Evolutionary conservation across 2,113 vertebrate genomes (phyloP).

Genomic region (Empidonax traillii): DNA sequence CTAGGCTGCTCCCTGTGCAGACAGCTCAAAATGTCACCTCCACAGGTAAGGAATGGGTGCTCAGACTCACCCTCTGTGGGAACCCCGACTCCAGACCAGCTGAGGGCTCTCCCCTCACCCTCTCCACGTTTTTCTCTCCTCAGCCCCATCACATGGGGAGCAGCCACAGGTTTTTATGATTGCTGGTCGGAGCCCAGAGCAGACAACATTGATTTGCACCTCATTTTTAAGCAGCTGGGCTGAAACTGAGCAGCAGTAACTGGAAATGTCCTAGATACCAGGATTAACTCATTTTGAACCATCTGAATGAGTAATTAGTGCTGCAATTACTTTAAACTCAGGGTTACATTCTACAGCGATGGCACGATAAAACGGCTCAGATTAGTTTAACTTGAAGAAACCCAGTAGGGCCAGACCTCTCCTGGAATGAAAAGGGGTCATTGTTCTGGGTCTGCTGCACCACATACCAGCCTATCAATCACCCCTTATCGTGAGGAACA

Average conservation of each 20-base stretch:
- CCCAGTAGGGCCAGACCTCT: neutral
- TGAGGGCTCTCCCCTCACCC: neutral
- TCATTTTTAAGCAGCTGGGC: neutral
- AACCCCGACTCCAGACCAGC: neutral
- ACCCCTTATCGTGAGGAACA: conserved; percentile 15
- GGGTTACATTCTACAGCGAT: conserved; percentile 27
- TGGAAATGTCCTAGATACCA: neutral
- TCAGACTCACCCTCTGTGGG: neutral
- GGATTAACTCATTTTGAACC: conserved; percentile 44
- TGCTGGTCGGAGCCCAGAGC: neutral
- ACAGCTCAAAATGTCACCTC: neutral
- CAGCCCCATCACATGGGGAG: neutral
- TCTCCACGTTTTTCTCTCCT: neutral
- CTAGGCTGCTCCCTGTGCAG: neutral
- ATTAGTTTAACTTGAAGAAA: conserved; percentile 49
- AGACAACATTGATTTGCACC: neutral
- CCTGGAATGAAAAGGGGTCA: conserved; percentile 29
- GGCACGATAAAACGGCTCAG: conserved; percentile 30
- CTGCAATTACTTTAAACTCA: conserved; percentile 55
- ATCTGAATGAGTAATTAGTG: conserved; percentile 46
- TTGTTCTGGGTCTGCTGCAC: conserved; percentile 34
- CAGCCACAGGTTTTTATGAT: neutral
- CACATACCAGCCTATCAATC: conserved; percentile 56
- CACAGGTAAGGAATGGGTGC: neutral
- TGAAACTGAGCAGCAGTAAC: conserved; percentile 14